Percentiles rank a stretch among this genome's conserved stretches.
Conservation (phyloP, 2,113 vertebrate species). For the Scomber scombrus region DNA sequence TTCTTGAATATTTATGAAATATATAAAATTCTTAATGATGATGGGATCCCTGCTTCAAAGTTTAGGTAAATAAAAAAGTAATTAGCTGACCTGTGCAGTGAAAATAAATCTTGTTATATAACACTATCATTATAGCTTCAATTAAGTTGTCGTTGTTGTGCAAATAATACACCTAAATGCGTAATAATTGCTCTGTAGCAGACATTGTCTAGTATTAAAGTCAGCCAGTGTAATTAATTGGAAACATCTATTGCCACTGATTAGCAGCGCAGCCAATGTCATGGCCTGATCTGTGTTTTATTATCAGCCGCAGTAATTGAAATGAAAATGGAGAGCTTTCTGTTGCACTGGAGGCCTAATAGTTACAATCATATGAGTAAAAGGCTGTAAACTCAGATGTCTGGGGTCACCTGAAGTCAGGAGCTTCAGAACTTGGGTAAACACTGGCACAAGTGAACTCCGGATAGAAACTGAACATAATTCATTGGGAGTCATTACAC, state of each 20-base stretch:
- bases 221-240: slow-evolving; percentile 72
- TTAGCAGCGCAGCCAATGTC: slow-evolving; percentile 68
- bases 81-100: slow-evolving; percentile 13
- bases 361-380: slow-evolving; percentile 56
- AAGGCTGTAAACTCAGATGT: slow-evolving; percentile 30
- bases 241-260: slow-evolving; percentile 69
- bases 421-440: slow-evolving; percentile 41
- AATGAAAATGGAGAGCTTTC: slow-evolving; percentile 68
- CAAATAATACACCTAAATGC: slow-evolving; percentile 49
- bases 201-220: slow-evolving; percentile 43
- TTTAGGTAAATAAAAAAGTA: slow-evolving; percentile 41
- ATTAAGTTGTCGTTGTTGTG: slow-evolving; percentile 48
- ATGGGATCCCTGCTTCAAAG: slow-evolving; percentile 1
- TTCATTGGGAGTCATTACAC: slow-evolving; percentile 72
- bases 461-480: slow-evolving; percentile 57
- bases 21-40: not conserved
- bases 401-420: slow-evolving; percentile 11
- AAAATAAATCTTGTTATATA: slow-evolving; percentile 8
- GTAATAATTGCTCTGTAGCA: slow-evolving; percentile 61
- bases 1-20: slow-evolving; percentile 15
- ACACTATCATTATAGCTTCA: slow-evolving; percentile 36
- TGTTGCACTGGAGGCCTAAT: slow-evolving; percentile 34
- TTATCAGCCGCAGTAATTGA: slow-evolving; percentile 69
- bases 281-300: slow-evolving; percentile 73
- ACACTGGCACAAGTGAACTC: slow-evolving; percentile 40